Percentiles rank a stretch among this genome's conserved stretches.
Conservation (phyloP, 1,140 invertebrate species). For the Orchestia grillus region DNA sequence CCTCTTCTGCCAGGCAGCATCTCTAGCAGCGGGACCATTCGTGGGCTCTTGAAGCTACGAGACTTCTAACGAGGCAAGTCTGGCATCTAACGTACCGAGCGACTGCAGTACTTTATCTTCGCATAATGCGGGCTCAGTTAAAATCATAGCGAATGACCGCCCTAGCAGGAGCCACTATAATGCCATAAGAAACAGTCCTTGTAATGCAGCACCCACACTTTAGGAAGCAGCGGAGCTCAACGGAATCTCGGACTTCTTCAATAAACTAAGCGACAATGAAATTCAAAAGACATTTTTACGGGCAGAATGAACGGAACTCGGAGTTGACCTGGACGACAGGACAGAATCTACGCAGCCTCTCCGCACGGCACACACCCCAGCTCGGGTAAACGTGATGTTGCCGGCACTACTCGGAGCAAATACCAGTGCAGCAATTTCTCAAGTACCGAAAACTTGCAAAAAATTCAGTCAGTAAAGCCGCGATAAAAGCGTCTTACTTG, state of each 20-base stretch:
- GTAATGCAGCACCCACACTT: constrained; percentile 4
- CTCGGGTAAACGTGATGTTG: neutral
- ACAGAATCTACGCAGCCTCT: neutral
- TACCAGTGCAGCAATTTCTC: neutral
- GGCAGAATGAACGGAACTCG: neutral
- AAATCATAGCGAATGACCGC: constrained; percentile 34
- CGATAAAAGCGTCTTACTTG: neutral
- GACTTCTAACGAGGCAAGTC: constrained; percentile 12
- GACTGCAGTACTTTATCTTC: constrained; percentile 33
- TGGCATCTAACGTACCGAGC: neutral
- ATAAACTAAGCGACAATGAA: neutral
- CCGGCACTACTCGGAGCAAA: neutral
- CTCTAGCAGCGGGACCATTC: neutral
- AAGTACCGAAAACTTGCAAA: neutral
- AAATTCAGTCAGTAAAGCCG: neutral
- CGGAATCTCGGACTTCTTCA: neutral
- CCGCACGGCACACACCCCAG: neutral
- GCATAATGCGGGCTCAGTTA: constrained; percentile 13
- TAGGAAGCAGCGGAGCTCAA: neutral
- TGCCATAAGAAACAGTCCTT: neutral
- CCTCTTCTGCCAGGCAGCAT: neutral
- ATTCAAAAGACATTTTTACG: neutral
- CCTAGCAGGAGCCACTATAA: neutral
- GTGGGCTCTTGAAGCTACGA: neutral
- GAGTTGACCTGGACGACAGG: neutral